phyloP scores from a whole-genome alignment of 2,888 invertebrate genomes.

The Folsomia manolachei region DNA sequence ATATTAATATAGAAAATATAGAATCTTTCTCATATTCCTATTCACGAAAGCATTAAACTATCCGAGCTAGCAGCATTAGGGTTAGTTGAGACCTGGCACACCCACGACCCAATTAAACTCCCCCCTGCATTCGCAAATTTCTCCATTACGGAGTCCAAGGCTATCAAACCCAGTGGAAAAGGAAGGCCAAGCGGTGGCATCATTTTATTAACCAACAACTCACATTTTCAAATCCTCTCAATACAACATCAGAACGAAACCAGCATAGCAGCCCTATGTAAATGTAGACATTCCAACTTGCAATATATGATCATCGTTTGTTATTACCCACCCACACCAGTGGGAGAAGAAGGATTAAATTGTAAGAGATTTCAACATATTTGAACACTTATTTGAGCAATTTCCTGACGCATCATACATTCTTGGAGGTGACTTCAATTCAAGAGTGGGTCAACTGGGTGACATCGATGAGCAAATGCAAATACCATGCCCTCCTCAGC shows the following conservation, averaged over 20 bases:
- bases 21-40: not conserved
- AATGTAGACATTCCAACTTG: not conserved
- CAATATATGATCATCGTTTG: not conserved
- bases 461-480: not conserved
- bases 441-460: not conserved
- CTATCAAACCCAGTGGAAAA: not conserved
- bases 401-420: not conserved
- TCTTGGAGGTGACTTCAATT: not conserved
- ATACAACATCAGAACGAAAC: not conserved
- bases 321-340: not conserved
- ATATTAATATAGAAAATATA: not conserved
- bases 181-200: slow-evolving; percentile 23
- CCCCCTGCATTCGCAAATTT: slow-evolving; percentile 5
- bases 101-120: not conserved
- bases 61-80: not conserved
- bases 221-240: not conserved
- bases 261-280: not conserved
- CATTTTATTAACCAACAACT: not conserved
- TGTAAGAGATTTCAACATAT: not conserved
- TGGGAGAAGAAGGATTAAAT: not conserved
- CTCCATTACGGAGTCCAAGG: not conserved
- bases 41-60: slow-evolving; percentile 14
- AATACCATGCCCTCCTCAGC: not conserved
- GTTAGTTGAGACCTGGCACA: not conserved
- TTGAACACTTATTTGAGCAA: not conserved